A percentile compares a stretch with the other conserved stretches of the same genome.
phyloP scores from a whole-genome alignment of 2,888 invertebrate species.

The Diarsia rubi region DNA sequence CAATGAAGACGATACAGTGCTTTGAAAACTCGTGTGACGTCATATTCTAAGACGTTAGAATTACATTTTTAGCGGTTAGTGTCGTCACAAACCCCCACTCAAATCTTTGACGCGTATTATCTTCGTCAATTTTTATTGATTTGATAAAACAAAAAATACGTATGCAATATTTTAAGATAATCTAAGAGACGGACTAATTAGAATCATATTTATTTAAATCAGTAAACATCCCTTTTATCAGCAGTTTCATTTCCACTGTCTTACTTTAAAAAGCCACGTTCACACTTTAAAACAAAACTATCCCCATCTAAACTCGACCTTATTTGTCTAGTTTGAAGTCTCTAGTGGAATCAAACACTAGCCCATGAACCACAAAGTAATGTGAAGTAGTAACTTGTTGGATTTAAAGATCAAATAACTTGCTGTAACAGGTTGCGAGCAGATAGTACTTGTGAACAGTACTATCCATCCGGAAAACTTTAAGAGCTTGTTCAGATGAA shows the following conservation, averaged over 20 bases:
- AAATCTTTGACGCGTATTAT: too few species aligned
- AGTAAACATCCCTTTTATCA: too few species aligned
- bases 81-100: too few species aligned
- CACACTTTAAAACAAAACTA: neutral
- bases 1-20: too few species aligned
- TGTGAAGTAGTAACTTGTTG: constrained; percentile 25
- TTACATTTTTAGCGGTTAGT: too few species aligned
- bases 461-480: neutral
- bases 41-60: too few species aligned
- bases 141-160: too few species aligned
- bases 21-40: too few species aligned
- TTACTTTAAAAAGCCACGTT: neutral
- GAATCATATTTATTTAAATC: too few species aligned
- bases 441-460: constrained; percentile 7
- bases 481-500: constrained; percentile 24
- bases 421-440: constrained; percentile 37
- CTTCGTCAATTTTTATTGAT: too few species aligned
- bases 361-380: constrained; percentile 25
- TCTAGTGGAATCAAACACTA: constrained; percentile 32
- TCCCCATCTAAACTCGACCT: neutral
- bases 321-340: constrained; percentile 16
- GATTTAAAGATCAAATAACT: constrained; percentile 25
- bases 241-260: neutral
- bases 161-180: too few species aligned
- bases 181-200: too few species aligned